phyloP scores from a whole-genome alignment of 2,797 vertebrate species.

The Phrynocephalus forsythii region DNA sequence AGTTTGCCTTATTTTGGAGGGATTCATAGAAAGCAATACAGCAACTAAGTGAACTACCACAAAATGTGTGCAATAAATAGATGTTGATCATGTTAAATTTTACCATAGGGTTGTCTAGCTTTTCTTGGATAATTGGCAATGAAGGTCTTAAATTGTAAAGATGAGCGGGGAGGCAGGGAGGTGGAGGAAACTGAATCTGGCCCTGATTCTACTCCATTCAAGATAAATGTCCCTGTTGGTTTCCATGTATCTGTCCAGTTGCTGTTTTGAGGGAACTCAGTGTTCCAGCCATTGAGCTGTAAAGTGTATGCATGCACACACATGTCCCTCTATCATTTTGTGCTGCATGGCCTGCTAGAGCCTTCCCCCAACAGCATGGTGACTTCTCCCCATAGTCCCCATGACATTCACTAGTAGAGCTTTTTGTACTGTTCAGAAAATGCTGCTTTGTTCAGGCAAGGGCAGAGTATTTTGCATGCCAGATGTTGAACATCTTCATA shows the following conservation, averaged over 20 bases:
- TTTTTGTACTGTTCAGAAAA: not conserved
- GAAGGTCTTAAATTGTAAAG: slow-evolving; percentile 15
- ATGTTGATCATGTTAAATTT: slow-evolving; percentile 34
- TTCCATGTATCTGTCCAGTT: slow-evolving; percentile 14
- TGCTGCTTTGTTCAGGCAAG: slow-evolving; percentile 8
- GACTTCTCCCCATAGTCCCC: not conserved
- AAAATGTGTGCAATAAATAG: slow-evolving; percentile 1
- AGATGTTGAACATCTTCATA: slow-evolving; percentile 35
- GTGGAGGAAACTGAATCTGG: slow-evolving; percentile 29
- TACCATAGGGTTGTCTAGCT: slow-evolving; percentile 34
- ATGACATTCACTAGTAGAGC: not conserved
- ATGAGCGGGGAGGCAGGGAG: slow-evolving; percentile 12
- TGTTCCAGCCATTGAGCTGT: not conserved
- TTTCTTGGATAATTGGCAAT: slow-evolving; percentile 37
- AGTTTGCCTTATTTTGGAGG: slow-evolving; percentile 8
- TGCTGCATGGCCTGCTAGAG: slow-evolving; percentile 30
- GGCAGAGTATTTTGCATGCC: slow-evolving; percentile 42
- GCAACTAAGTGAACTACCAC: not conserved
- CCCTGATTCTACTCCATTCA: not conserved
- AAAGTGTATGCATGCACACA: slow-evolving; percentile 4
- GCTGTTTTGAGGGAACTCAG: not conserved
- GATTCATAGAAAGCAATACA: not conserved
- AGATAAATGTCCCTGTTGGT: not conserved
- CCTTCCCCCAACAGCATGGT: slow-evolving; percentile 9
- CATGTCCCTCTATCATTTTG: not conserved